Conservation (phyloP, 2,113 vertebrate species). For the Emydura subglobosa region DNA sequence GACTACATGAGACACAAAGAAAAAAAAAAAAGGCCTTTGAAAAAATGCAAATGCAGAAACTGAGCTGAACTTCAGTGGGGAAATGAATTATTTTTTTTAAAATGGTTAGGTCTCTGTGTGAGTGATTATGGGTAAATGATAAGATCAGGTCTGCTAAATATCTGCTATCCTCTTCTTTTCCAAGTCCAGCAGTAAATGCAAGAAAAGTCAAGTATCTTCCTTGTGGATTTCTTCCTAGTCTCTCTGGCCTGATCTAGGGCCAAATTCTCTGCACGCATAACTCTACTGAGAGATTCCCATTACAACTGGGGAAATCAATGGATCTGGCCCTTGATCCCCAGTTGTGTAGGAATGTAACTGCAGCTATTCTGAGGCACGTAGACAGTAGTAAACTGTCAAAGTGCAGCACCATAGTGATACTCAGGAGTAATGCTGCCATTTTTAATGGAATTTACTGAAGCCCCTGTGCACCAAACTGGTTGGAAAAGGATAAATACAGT, state of each 20-base stretch:
- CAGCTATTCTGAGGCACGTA: neutral
- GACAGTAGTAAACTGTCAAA: neutral
- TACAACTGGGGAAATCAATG: neutral
- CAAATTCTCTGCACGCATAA: conserved; percentile 38
- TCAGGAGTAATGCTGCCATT: neutral
- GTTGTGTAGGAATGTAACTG: conserved; percentile 6
- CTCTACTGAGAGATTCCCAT: neutral
- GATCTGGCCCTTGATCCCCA: neutral
- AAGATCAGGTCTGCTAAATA: neutral
- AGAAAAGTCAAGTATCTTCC: conserved; percentile 7
- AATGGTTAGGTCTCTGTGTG: neutral
- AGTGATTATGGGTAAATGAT: neutral
- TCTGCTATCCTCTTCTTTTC: neutral
- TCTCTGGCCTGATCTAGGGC: neutral
- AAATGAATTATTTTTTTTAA: neutral
- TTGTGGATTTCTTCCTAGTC: neutral
- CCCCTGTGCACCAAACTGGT: neutral
- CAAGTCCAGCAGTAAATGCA: neutral
- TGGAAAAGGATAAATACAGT: neutral
- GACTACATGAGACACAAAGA: neutral
- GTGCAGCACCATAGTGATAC: neutral
- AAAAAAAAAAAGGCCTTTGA: neutral
- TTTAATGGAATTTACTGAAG: neutral
- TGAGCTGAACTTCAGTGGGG: neutral
- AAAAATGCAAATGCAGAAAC: neutral